Conservation (phyloP, 2,888 invertebrate species). For the Pantelozetes paolii region DNA sequence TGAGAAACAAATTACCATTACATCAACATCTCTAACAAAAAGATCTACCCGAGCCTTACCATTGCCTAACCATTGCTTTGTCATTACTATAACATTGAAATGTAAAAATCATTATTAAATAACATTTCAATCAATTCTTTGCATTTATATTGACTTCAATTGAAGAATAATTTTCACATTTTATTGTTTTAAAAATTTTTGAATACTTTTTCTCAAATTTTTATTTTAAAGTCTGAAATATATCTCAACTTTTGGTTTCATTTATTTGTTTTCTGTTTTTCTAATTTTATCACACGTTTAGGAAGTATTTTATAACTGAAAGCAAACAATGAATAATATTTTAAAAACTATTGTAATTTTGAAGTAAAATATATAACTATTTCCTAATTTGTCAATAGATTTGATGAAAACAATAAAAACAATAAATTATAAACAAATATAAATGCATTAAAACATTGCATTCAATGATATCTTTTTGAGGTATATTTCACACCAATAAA, state of each 20-base stretch:
- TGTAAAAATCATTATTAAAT: background rate
- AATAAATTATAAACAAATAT: too few relatives aligned
- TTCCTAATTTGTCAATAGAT: too few relatives aligned
- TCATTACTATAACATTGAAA: too few relatives aligned
- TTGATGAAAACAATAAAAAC: too few relatives aligned
- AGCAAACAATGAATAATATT: too few relatives aligned
- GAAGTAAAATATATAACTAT: too few relatives aligned
- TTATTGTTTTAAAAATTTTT: background rate
- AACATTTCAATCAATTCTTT: too few relatives aligned
- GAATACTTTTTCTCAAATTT: background rate
- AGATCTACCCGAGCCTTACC: background rate
- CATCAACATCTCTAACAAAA: background rate
- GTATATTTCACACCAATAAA: background rate
- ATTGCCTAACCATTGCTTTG: background rate
- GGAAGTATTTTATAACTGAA: background rate
- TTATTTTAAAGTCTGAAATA: background rate
- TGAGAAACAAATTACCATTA: conserved; percentile 16
- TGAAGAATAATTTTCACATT: background rate
- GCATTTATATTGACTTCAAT: background rate
- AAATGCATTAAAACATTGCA: too few relatives aligned
- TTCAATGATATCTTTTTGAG: background rate
- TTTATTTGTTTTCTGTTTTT: background rate
- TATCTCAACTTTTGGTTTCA: background rate
- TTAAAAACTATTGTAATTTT: too few relatives aligned
- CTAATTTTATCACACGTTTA: background rate